Percentiles rank a stretch among this genome's conserved stretches.
Evolutionary conservation across 2,797 vertebrate species (phyloP).

Genomic region (Peromyscus aztecus): DNA sequence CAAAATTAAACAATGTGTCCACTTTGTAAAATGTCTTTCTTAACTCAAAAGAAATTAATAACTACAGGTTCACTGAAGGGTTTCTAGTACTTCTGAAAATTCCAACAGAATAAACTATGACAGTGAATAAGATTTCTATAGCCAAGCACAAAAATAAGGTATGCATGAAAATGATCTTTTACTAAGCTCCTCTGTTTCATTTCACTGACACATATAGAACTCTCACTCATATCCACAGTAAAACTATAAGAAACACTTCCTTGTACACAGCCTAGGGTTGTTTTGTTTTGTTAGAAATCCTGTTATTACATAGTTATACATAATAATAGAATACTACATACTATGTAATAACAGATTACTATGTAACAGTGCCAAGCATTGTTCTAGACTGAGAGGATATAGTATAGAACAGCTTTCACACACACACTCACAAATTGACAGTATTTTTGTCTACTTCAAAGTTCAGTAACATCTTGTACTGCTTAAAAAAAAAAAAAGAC

Average conservation of each 20-base stretch:
- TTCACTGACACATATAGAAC: slow-evolving; percentile 39
- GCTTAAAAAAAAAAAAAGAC: neutral
- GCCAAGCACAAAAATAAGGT: slow-evolving; percentile 37
- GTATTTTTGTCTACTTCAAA: slow-evolving; percentile 45
- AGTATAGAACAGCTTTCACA: slow-evolving; percentile 4
- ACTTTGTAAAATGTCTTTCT: slow-evolving; percentile 80
- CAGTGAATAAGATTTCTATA: slow-evolving; percentile 33
- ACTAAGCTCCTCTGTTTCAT: slow-evolving; percentile 48
- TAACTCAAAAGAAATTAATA: slow-evolving; percentile 57
- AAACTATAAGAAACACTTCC: neutral
- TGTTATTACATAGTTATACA: neutral
- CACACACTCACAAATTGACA: neutral
- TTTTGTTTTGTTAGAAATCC: slow-evolving; percentile 25
- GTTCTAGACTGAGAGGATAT: neutral
- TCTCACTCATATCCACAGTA: neutral
- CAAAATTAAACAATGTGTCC: slow-evolving; percentile 86
- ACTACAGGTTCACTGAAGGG: slow-evolving; percentile 3
- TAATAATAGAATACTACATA: neutral
- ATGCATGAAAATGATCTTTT: slow-evolving; percentile 38
- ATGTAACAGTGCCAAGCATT: neutral
- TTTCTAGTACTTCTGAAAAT: slow-evolving; percentile 58
- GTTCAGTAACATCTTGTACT: slow-evolving; percentile 9
- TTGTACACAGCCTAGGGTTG: neutral
- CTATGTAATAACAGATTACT: neutral
- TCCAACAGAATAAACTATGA: slow-evolving; percentile 41